Percentiles rank a stretch among this genome's conserved stretches.
These are phyloP conservation scores for Stenodera caucasica DNA, from an alignment of 2,888 invertebrate genomes.

Conservation along the genomic window DNA sequence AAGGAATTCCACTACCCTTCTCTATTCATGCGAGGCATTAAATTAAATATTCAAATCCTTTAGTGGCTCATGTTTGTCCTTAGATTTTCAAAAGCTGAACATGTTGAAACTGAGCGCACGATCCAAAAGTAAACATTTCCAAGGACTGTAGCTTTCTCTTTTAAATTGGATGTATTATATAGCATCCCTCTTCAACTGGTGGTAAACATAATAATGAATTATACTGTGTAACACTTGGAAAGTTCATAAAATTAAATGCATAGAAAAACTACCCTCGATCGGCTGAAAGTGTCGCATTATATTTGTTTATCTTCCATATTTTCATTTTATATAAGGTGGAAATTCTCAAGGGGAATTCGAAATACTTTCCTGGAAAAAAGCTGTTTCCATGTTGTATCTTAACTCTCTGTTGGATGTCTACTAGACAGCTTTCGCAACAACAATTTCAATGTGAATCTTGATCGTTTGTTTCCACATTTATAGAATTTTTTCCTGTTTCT, in stretches of 20 bases:
- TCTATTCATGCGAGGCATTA: constrained; percentile 25
- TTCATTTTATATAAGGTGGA: constrained; percentile 41
- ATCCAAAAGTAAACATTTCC: background rate
- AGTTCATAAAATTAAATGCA: constrained; percentile 40
- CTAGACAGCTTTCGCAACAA: constrained; percentile 27
- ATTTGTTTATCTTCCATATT: constrained; percentile 46
- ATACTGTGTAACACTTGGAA: constrained; percentile 37
- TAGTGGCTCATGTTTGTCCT: constrained; percentile 18
- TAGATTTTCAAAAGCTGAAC: constrained; percentile 12
- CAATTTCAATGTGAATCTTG: constrained; percentile 30
- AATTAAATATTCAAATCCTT: constrained; percentile 32
- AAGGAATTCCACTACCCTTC: constrained; percentile 27
- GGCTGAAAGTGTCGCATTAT: constrained; percentile 41
- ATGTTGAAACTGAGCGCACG: background rate
- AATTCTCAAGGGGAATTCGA: constrained; percentile 36
- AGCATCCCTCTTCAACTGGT: too few relatives aligned
- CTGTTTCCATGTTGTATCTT: constrained; percentile 7
- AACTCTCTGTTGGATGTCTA: constrained; percentile 29
- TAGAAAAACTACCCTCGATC: constrained; percentile 44
- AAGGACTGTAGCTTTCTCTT: background rate
- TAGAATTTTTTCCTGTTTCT: constrained; percentile 1
- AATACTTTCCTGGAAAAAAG: constrained; percentile 33
- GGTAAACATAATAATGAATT: too few relatives aligned
- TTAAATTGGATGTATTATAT: too few relatives aligned
- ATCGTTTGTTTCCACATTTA: constrained; percentile 13